Base-by-base conservation (phyloP, 2,888 invertebrate species). In the Cinara cedri region DNA sequence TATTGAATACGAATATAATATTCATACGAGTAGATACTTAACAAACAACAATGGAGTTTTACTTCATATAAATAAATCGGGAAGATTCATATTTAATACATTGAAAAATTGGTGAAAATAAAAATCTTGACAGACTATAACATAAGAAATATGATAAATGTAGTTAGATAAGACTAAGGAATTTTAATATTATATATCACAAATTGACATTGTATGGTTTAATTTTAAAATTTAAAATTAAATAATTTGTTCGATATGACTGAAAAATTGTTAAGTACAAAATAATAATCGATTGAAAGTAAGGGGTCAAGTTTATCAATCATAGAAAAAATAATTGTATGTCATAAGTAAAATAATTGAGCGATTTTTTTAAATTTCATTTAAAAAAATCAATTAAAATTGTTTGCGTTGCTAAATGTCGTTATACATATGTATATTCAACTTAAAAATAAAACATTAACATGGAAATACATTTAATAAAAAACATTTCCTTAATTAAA, bases 151-250 rank as follows among this genome's bases (percentile, higher is more conserved):
- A 70, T 54, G 44, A n/a, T n/a, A n/a, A n/a, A n/a, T n/a, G 57
- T 72, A 72, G 46, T 10, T 42, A 75, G 34, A 34, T 34, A 34
- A 34, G 46, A 57, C 46, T 68, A 76, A 76, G 46, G 19, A 57
- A 9, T 19, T 54, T 54, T 55, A 55, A 55, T 66, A 66, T 55
- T 66, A 55, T 68, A 62, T 76, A 76, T 76, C 76, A 76, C 76
- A 76, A 57, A 76, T 76, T 57, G 76, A 76, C 76, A 76, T 76
- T 76, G 76, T 68, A 76, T 76, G 46, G 76, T 76, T 76, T 68
- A 68, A 55, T 76, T 57, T 42, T 26, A 76, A 54, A 65, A 4
- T 3, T 65, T 34, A 63, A 46, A 76, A 66, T 57, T 66, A 76
- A 68, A 76, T 66, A 60, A 62, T 46, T 74, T 76, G 66, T 68